phyloP scores from a whole-genome alignment of 2,888 invertebrate species.

The Trisateles emortualis region DNA sequence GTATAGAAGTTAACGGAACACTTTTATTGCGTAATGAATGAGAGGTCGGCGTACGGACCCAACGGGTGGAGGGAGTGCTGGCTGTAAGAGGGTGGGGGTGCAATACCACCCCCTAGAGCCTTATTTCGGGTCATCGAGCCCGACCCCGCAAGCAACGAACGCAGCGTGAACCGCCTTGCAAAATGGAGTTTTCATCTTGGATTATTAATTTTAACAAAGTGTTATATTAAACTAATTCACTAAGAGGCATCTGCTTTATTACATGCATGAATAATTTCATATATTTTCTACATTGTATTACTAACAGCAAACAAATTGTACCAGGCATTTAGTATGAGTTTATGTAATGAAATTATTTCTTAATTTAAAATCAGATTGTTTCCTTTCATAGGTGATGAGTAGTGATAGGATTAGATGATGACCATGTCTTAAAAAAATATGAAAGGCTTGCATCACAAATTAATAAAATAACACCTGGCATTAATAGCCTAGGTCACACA shows the following conservation, averaged over 20 bases:
- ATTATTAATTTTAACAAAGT: constrained; percentile 75
- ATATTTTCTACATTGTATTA: not conserved
- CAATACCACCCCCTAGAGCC: constrained; percentile 76
- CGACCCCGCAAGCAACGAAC: constrained; percentile 73
- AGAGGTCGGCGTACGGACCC: constrained; percentile 79
- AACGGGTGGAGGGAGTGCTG: constrained; percentile 48
- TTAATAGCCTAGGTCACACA: constrained; percentile 27
- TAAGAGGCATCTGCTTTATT: constrained; percentile 41
- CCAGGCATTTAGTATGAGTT: too few relatives aligned
- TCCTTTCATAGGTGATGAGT: not conserved
- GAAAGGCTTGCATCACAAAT: not conserved
- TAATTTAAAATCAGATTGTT: too few relatives aligned
- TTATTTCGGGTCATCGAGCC: constrained; percentile 87
- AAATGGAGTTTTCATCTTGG: constrained; percentile 79
- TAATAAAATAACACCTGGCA: constrained; percentile 8
- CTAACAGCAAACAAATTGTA: not conserved
- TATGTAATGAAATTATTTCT: too few relatives aligned
- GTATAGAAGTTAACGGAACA: constrained; percentile 70
- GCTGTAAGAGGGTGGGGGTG: constrained; percentile 61
- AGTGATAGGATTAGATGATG: not conserved
- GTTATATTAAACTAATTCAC: constrained; percentile 58
- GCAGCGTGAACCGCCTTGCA: constrained; percentile 77
- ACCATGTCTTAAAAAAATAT: not conserved
- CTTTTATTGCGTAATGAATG: constrained; percentile 86
- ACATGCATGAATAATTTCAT: constrained; percentile 29